These are phyloP conservation scores for Sylvilagus bachmani DNA, from an alignment of 2,113 vertebrate species.

Conservation along the genomic window DNA sequence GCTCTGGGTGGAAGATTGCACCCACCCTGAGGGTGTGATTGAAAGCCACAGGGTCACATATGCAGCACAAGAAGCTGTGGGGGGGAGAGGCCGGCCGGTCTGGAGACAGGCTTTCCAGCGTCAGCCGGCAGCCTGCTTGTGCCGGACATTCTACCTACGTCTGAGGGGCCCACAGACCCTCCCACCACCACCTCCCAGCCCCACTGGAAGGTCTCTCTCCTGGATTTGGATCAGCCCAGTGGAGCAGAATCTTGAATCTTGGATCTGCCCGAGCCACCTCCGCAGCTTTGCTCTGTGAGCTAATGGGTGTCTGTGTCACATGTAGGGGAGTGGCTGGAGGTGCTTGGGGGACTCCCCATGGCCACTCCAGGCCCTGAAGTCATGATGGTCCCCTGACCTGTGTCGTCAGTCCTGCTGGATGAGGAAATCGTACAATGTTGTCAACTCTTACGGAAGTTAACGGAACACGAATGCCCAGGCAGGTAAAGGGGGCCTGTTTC, in stretches of 20 bases:
- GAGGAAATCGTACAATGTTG: background rate
- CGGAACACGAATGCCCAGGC: background rate
- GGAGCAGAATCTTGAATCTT: background rate
- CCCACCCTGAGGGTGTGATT: too few species aligned
- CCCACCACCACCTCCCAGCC: too few species aligned
- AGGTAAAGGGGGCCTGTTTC: background rate
- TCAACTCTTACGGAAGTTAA: background rate
- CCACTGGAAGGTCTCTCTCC: too few species aligned
- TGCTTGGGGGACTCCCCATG: background rate
- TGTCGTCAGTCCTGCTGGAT: background rate
- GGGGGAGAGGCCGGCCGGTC: too few species aligned
- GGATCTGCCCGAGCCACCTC: background rate
- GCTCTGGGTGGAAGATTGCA: too few species aligned
- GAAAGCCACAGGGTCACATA: too few species aligned
- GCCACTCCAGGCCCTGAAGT: background rate
- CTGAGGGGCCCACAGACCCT: too few species aligned
- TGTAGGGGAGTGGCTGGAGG: background rate
- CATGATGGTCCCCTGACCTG: background rate
- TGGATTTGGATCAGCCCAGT: too few species aligned
- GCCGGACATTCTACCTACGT: too few species aligned
- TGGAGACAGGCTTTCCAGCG: too few species aligned
- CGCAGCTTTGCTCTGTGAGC: background rate
- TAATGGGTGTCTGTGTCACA: background rate
- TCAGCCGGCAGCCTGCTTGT: too few species aligned
- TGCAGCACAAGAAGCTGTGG: too few species aligned